Conservation (phyloP, 1,140 invertebrate genomes). For the Delia radicum region DNA sequence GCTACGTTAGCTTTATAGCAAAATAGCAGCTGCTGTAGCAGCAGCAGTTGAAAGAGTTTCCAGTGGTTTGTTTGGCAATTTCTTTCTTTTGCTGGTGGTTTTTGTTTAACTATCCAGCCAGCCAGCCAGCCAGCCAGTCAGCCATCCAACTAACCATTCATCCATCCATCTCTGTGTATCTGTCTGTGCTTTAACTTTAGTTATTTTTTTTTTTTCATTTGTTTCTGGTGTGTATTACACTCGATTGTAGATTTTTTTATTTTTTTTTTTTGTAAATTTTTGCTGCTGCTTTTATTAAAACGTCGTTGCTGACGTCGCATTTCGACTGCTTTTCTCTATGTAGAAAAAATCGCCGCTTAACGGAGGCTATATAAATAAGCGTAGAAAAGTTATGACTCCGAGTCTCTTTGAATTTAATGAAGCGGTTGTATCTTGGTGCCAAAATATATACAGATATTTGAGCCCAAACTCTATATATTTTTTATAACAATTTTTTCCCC, state of each 20-base stretch:
- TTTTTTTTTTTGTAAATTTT: background rate
- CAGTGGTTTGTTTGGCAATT: background rate
- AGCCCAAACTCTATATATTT: background rate
- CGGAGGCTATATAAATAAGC: constrained; percentile 57
- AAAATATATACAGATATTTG: constrained; percentile 20
- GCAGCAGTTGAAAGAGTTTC: background rate
- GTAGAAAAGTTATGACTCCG: constrained; percentile 53
- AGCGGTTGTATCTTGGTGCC: constrained; percentile 55
- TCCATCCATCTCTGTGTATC: background rate
- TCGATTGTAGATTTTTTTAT: background rate
- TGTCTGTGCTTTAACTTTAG: background rate
- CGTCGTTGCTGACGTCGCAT: background rate
- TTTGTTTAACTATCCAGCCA: too few relatives aligned
- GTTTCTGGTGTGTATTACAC: background rate
- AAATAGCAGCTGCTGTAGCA: background rate
- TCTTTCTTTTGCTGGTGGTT: background rate
- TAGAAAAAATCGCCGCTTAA: constrained; percentile 31
- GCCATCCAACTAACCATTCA: background rate
- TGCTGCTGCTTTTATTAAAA: background rate
- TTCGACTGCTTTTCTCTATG: constrained; percentile 5
- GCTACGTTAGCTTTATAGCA: too few relatives aligned
- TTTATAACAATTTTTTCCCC: constrained; percentile 6
- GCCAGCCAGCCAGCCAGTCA: background rate
- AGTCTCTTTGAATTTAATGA: constrained; percentile 57
- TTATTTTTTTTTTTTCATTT: background rate